A percentile compares a stretch with the other conserved stretches of the same genome.
Conservation (phyloP, 2,888 invertebrate genomes). For the Andrena fulva region DNA sequence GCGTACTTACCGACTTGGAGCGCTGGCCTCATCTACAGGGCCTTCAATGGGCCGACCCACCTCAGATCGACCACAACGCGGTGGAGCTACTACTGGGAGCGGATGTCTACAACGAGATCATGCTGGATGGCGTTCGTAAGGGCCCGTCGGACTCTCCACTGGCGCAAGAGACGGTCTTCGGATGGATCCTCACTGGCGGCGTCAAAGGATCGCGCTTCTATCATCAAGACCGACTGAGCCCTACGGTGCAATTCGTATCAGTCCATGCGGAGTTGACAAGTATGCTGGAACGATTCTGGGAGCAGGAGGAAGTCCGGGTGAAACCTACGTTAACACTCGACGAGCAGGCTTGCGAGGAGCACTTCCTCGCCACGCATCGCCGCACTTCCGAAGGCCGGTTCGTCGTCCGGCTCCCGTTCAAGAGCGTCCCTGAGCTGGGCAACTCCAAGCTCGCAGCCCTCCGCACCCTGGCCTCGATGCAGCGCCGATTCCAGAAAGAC, state of each 20-base stretch:
- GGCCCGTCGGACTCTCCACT: background rate
- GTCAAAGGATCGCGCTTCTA: rapidly evolving
- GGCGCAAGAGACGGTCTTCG: background rate
- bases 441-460: rapidly evolving
- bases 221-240: rapidly evolving
- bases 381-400: background rate
- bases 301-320: background rate
- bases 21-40: background rate
- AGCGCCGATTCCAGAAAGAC: background rate
- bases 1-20: rapidly evolving
- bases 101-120: background rate
- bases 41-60: too few species aligned
- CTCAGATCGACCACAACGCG: rapidly evolving
- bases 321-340: background rate
- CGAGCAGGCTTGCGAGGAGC: background rate
- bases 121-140: background rate
- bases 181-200: background rate
- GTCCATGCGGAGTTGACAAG: background rate
- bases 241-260: background rate
- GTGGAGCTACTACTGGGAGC: background rate
- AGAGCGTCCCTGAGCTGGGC: rapidly evolving
- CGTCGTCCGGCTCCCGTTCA: background rate
- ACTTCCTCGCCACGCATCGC: background rate
- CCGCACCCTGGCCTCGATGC: background rate
- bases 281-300: background rate